These are phyloP conservation scores for Orthosia gothica DNA, from an alignment of 2,888 invertebrate genomes.

Conservation along the genomic window DNA sequence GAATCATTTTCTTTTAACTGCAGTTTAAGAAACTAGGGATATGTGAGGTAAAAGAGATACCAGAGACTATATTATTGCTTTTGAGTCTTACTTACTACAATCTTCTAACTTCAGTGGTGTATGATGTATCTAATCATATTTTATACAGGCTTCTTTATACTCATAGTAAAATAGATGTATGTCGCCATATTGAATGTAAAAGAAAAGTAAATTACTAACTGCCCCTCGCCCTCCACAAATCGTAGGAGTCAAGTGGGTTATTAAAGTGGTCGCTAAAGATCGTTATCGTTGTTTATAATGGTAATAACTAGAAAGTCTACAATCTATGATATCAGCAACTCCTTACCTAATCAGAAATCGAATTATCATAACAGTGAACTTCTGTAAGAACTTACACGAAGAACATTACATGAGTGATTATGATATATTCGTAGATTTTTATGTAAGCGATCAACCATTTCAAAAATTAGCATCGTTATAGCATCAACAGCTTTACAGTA, in stretches of 20 bases:
- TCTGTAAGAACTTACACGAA: slow-evolving; percentile 46
- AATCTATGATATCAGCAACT: slow-evolving; percentile 2
- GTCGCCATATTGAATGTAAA: not conserved
- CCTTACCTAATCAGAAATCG: slow-evolving; percentile 36
- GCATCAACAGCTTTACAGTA: slow-evolving; percentile 41
- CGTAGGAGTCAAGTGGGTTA: slow-evolving; percentile 31
- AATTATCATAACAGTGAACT: slow-evolving; percentile 26
- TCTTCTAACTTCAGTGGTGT: not conserved
- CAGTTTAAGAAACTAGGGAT: slow-evolving; percentile 14
- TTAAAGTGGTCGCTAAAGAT: slow-evolving; percentile 13
- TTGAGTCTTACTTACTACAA: not conserved
- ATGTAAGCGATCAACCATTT: slow-evolving; percentile 55
- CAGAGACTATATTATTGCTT: not conserved
- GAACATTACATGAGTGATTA: slow-evolving; percentile 55
- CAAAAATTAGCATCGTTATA: slow-evolving; percentile 59
- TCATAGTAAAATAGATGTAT: not conserved
- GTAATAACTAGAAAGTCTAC: slow-evolving; percentile 37
- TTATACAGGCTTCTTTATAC: not conserved
- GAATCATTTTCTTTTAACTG: slow-evolving; percentile 18
- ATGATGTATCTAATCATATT: not conserved
- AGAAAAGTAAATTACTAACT: not conserved
- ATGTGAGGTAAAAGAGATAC: slow-evolving; percentile 9
- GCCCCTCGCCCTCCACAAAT: not conserved
- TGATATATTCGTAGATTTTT: slow-evolving; percentile 51
- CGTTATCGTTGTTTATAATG: slow-evolving; percentile 43